Evolutionary conservation across 2,888 invertebrate species (phyloP), one percentile per base, ranked within the genome.

Genomic region (Drosophila koepferae): DNA sequence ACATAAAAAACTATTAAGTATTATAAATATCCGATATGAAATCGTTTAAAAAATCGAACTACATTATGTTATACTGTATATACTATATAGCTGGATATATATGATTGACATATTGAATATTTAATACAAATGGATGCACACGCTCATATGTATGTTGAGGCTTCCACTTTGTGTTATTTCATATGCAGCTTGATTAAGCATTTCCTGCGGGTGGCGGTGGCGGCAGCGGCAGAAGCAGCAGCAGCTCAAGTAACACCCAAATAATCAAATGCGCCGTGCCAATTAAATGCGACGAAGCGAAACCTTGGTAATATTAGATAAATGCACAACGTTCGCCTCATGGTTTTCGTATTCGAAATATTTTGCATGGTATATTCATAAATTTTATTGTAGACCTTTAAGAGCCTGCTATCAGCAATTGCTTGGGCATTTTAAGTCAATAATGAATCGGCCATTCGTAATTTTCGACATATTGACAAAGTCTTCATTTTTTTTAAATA

Each of bases 151-250:
- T 14, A 12, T 48, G 63, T 34, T 56, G 20, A 38, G 16, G n/a
- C 34, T 16, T 7, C 14, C 14, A 55, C 70, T 71, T 65, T 64
- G 43, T 10, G 16, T 55, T 38, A 34, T 58, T 46, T 63, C n/a
- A 60, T 56, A 53, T 63, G 54, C 34, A 59, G 66, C 70, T 86
- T 81, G 72, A 84, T 80, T 74, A 65, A 74, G 55, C 65, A 72
- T 67, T 81, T 86, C 82, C 86, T 83, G 81, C 56, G 48, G 10
- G 44, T 34, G 58, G 34, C 58, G 23, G 23, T 4, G 4, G 23
- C 23, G 23, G 23, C 23, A 23, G 20, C 20, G 20, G 20, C 20
- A 20, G 20, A 20, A 9, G 18, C 43, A 10, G 41, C 40, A n/a
- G 10, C 51, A 67, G 68, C 68, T 80, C 72, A 81, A 74, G 34